Percentiles rank a stretch among this genome's conserved stretches.
phyloP scores from a whole-genome alignment of 1,140 invertebrate species.

The Scaptomyza graminum region DNA sequence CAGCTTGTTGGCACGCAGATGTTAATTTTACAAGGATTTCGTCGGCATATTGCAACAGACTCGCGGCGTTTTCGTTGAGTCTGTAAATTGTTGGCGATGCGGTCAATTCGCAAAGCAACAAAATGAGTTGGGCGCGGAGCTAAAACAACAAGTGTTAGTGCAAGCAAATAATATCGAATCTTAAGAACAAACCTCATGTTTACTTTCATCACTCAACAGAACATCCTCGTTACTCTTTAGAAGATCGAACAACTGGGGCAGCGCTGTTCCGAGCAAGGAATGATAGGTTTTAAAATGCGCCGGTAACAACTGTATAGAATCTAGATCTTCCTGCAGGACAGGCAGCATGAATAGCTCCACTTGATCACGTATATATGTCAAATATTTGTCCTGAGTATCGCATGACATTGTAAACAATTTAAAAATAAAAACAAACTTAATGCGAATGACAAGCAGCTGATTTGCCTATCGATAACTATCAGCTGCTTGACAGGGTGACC shows the following conservation, averaged over 20 bases:
- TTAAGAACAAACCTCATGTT: conserved; percentile 32
- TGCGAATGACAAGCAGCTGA: background rate
- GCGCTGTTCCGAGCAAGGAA: conserved; percentile 35
- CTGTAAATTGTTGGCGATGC: conserved; percentile 46
- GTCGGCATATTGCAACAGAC: conserved; percentile 43
- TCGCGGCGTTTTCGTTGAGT: conserved; percentile 5
- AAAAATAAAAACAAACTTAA: conserved; percentile 1
- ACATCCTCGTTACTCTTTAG: conserved; percentile 36
- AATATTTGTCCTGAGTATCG: conserved; percentile 24
- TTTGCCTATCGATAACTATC: conserved; percentile 14
- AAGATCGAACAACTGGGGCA: conserved; percentile 61
- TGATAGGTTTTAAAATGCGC: conserved; percentile 54
- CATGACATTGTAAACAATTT: conserved; percentile 29
- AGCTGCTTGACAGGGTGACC: conserved; percentile 13
- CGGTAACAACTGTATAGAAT: conserved; percentile 36
- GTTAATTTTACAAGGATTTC: conserved; percentile 38
- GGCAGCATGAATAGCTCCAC: conserved; percentile 66
- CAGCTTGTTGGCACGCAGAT: background rate
- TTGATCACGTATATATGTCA: conserved; percentile 45
- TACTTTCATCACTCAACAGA: conserved; percentile 5
- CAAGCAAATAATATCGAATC: background rate
- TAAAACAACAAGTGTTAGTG: conserved; percentile 14
- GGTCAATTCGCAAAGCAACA: conserved; percentile 61
- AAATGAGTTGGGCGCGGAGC: conserved; percentile 48
- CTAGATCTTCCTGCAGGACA: conserved; percentile 49